These are phyloP conservation scores for Isaurus tuberculatus DNA, from an alignment of 92 coral and sea anemone species.

Conservation along the genomic window DNA sequence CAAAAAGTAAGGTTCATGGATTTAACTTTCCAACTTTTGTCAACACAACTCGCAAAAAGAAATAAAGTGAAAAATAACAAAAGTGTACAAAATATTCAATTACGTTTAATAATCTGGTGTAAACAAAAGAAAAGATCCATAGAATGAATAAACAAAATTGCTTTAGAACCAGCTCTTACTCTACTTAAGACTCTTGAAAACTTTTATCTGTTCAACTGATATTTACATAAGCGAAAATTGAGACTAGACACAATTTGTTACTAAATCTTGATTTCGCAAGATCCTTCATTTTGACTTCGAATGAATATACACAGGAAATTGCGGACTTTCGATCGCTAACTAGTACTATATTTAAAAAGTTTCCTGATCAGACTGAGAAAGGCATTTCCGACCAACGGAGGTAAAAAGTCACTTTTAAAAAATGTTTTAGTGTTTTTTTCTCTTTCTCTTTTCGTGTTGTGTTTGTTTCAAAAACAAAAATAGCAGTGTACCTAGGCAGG, in stretches of 20 bases:
- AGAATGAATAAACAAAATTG: background rate
- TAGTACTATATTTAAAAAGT: background rate
- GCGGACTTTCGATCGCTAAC: constrained; percentile 4
- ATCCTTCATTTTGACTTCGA: background rate
- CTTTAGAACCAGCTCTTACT: background rate
- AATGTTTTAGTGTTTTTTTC: background rate
- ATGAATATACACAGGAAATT: constrained; percentile 16
- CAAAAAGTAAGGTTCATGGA: no score
- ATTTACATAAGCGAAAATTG: background rate
- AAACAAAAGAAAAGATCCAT: constrained; percentile 2
- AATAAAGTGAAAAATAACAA: background rate
- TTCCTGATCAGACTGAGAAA: constrained; percentile 23
- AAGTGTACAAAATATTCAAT: background rate
- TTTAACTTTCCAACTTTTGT: no score
- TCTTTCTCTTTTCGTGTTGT: background rate
- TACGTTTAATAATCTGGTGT: background rate
- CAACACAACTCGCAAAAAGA: background rate
- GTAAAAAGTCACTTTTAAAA: background rate
- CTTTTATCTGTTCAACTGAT: background rate
- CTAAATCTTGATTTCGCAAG: constrained; percentile 16
- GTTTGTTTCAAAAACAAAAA: background rate
- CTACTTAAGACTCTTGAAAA: background rate
- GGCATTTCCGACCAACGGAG: constrained; percentile 36
- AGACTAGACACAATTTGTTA: constrained; percentile 3
- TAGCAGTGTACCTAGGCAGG: background rate